Base-by-base conservation (phyloP, 2,888 invertebrate species). In the Lobophora halterata region DNA sequence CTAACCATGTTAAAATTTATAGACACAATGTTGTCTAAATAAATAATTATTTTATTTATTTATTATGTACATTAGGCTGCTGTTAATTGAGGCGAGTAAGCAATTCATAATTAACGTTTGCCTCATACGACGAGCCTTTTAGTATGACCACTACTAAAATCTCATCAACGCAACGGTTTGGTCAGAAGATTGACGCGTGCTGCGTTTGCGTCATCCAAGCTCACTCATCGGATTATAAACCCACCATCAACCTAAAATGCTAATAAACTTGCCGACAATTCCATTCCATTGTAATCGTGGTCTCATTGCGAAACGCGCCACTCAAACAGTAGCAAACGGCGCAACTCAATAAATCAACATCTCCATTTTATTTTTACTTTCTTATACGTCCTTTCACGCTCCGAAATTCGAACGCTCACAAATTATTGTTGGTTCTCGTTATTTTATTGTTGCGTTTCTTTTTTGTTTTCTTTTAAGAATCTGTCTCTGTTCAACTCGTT, bases 391-490 rank as follows among this genome's bases (percentile, higher is more conserved):
- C 73, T 79, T 81, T 77, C 79, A 80, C 78, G 78, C 76, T 70
- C 64, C 65, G 61, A 63, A 75, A 72, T 70, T 77, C 72, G 78
- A 80, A 74, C 79, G 77, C 69, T 80, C 80, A 81, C 79, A 85
- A 86, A 82, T 85, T 81, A 79, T 80, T 79, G 76, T 78, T 73
- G 68, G 73, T 71, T 71, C 72, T 70, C 64, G 73, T 80, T 80
- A 71, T 81, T 80, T 82, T 82, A 76, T 79, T 64, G 61, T 65
- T 52, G 53, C 55, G 45, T 55, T 52, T 43, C 51, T 55, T 55
- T 58, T 58, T 65, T 59, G 50, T 55, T 61, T 58, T 58, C 52
- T 55, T 59, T 52, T 56, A 47, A 50, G 52, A 55, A 38, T 53
- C 33, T 26, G 17, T 29, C 30, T 29, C 20, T 8, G 33, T 12